A percentile compares a stretch with the other conserved stretches of the same genome.
Conservation (phyloP, 1,140 invertebrate species). For the Neoseiulus cucumeris region DNA sequence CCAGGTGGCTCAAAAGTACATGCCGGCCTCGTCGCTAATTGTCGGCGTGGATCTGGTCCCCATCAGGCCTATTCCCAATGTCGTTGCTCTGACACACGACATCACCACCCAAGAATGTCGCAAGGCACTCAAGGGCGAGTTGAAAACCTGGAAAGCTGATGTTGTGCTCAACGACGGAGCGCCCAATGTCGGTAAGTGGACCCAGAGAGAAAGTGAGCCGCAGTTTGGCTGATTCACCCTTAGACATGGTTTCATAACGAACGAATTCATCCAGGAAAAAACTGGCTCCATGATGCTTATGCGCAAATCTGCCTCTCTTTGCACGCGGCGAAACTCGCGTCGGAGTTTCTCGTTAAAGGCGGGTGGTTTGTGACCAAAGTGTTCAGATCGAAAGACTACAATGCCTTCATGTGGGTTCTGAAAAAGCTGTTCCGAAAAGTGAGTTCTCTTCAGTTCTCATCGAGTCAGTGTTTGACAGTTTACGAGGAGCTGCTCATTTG, state of each 20-base stretch:
- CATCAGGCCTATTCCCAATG: constrained; percentile 76
- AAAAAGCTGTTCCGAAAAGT: constrained; percentile 73
- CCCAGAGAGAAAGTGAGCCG: too few relatives aligned
- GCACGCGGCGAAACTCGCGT: constrained; percentile 74
- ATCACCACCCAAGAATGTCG: constrained; percentile 80
- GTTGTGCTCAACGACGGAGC: constrained; percentile 91
- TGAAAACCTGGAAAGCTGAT: constrained; percentile 91
- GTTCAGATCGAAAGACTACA: constrained; percentile 95
- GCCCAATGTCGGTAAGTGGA: constrained; percentile 69
- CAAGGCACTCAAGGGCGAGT: constrained; percentile 48
- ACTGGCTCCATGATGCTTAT: constrained; percentile 95
- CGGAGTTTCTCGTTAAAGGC: constrained; percentile 63
- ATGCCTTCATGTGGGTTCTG: constrained; percentile 80
- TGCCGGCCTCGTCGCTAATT: constrained; percentile 88
- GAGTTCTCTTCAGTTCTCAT: constrained; percentile 11
- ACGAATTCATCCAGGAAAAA: constrained; percentile 36
- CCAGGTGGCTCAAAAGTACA: constrained; percentile 78
- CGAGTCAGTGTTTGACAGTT: neutral
- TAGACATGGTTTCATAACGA: too few relatives aligned
- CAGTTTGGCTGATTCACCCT: too few relatives aligned
- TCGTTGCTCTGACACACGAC: constrained; percentile 71
- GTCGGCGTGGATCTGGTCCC: constrained; percentile 89
- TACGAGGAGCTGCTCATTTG: too few relatives aligned
- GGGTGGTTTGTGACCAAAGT: constrained; percentile 98
- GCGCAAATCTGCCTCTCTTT: constrained; percentile 67